A percentile compares a stretch with the other conserved stretches of the same genome.
These are phyloP conservation scores for Drymodes brunneopygia DNA, from an alignment of 2,113 vertebrate genomes.

Conservation along the genomic window DNA sequence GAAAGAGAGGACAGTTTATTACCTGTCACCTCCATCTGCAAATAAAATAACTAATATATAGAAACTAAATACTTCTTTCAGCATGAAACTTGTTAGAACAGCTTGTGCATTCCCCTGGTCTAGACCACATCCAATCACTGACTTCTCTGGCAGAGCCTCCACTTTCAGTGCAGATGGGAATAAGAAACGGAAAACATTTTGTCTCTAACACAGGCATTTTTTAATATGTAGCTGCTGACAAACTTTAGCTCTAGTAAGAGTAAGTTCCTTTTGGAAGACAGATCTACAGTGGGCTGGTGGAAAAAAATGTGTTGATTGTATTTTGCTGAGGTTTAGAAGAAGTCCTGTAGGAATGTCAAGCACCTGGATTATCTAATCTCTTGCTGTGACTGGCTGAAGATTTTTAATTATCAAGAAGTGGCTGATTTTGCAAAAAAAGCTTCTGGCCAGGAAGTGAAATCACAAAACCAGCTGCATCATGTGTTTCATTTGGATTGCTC, in stretches of 20 bases:
- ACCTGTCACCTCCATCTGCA: not conserved
- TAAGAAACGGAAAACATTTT: slow-evolving; percentile 1
- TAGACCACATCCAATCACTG: not conserved
- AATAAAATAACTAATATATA: not conserved
- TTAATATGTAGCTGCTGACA: slow-evolving; percentile 3
- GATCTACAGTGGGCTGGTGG: not conserved
- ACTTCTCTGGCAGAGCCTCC: not conserved
- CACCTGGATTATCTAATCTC: not conserved
- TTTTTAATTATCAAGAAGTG: slow-evolving; percentile 3
- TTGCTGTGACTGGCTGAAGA: not conserved
- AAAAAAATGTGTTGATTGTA: not conserved
- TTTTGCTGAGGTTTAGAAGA: not conserved
- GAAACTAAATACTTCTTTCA: not conserved
- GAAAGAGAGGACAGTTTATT: not conserved
- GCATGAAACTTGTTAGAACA: not conserved
- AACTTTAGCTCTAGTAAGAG: not conserved
- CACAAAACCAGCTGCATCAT: not conserved
- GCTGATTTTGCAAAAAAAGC: not conserved
- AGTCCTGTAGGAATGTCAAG: not conserved
- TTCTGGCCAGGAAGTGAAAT: slow-evolving; percentile 10
- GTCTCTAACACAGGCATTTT: not conserved
- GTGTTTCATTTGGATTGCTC: not conserved
- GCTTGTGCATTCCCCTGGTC: not conserved
- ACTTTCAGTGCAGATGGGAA: not conserved
- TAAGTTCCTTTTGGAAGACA: not conserved